Base-by-base conservation (phyloP, 1,140 invertebrate genomes). In the Pachyrhynchus sulphureomaculatus region DNA sequence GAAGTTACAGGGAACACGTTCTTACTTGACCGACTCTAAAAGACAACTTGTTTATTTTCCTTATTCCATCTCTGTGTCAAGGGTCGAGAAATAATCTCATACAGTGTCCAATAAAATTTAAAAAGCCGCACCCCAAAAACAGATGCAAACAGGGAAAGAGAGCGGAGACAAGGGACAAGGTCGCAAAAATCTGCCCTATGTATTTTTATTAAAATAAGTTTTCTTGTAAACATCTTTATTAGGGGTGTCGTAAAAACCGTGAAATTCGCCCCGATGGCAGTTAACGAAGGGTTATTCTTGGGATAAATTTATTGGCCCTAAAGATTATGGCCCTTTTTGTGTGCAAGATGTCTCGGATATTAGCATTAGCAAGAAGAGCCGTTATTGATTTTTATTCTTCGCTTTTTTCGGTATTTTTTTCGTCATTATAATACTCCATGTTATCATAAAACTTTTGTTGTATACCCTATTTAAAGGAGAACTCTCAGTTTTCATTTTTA, bases 161-260 rank as follows among this genome's bases (percentile, higher is more conserved):
- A 39, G 15, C 5, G 29, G 5, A 6, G 29, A 33, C 36, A 39
- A 15, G 6, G 36, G 13, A 29, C 26, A 29, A 29, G 26, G 26
- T 29, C 26, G 26, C 26, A 8, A 20, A 20, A n/a, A 15, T 18
- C 41, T 20, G 15, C n/a, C 20, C 36, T 9, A n/a, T 15, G 20
- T 20, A 21, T 20, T 44, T 44, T 44, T 44, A 20, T 6, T 15
- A 20, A 44, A 44, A 44, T n/a, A 15, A 44, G 4, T 44, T 18
- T 44, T 44, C 41, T 20, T 44, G 41, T 44, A 44, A 44, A 44
- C 41, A 44, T 44, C 41, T 44, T 44, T 44, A 44, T 44, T 44
- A 44, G 26, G 39, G 41, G 41, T 23, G 41, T 44, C 20, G 41
- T 44, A 44, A 44, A 44, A 44, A 5, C 17, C 41, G 41, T 44